Evolutionary conservation across 2,797 vertebrate genomes (phyloP), one percentile per base, ranked within the genome.

Genomic region (Ateles fusciceps): DNA sequence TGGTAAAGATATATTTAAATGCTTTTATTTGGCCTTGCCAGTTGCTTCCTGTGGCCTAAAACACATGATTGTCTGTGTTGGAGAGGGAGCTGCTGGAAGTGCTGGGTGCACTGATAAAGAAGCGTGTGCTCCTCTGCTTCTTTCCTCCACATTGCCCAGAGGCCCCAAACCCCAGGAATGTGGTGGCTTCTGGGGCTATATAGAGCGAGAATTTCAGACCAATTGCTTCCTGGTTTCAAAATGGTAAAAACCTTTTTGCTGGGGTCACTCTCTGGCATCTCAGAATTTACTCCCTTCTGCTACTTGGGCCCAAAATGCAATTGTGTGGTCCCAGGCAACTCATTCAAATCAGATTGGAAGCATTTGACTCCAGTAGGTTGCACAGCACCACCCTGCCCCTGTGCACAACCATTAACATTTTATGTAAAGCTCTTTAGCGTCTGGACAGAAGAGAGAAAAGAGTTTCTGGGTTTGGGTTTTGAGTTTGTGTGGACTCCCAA

Each of bases 41-140:
- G 88, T 97, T 98, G 96, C 96, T 97, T 97, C 97, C 97, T 97
- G 96, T 97, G 96, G 96, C 96, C 84, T 61, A 71, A 91, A 96
- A 89, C 94, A 36, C 97, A 79, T 28, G 79, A 86, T 88, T 68
- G 59, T 94, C 92, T 94, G 61, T 94, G 68, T 19, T 83, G 14
- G 68, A 87, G 61, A 44, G 74, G 74, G 94, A 57, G 78, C 44
- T 22, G 52, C n/a, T 80, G 79, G 96, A 94, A 86, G 33, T 33
- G 46, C 71, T 86, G 95, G 88, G 5, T 64, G 12, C 7, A 8
- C 85, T 81, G 96, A 97, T 97, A 97, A 97, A 97, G 96, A 78
- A 84, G 76, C 19, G 0, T 74, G 64, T 97, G 94, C 96, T 94
- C 79, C 79, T 81, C 68, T 74, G 89, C 81, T 72, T 52, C 93